Evolutionary conservation across 1,140 invertebrate species (phyloP).

Genomic region (Diorhabda carinulata): DNA sequence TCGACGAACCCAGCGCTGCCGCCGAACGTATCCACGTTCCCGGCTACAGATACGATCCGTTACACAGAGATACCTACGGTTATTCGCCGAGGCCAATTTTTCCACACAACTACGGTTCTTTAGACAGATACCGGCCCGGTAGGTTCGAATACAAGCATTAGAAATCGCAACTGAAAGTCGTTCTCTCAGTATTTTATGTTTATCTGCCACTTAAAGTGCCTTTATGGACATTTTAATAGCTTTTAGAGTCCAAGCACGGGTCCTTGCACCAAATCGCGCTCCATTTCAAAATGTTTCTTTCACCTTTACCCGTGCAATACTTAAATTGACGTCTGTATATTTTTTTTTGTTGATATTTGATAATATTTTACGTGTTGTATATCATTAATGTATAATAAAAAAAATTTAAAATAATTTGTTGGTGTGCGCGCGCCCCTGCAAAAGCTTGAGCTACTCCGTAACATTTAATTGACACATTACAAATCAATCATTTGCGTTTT

Average conservation of each 20-base stretch:
- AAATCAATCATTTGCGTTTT: not conserved
- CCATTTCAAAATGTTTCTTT: not conserved
- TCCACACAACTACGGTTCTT: conserved; percentile 74
- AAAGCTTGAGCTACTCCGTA: conserved; percentile 35
- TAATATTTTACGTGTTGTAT: conserved; percentile 26
- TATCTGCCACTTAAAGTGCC: conserved; percentile 15
- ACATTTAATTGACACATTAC: conserved; percentile 4
- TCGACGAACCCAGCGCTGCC: conserved; percentile 73
- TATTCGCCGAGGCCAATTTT: conserved; percentile 82
- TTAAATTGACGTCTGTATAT: not conserved
- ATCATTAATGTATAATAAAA: conserved; percentile 28
- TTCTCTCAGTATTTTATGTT: conserved; percentile 8
- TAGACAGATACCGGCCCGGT: conserved; percentile 79
- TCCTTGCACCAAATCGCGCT: conserved; percentile 12
- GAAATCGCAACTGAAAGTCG: conserved; percentile 17
- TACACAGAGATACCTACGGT: conserved; percentile 83
- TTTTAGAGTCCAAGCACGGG: conserved; percentile 15
- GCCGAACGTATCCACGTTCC: conserved; percentile 77
- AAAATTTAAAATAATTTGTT: conserved; percentile 15
- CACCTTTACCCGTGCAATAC: not conserved
- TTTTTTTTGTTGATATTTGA: conserved; percentile 29
- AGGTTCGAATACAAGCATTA: conserved; percentile 54
- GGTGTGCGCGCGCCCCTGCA: conserved; percentile 33
- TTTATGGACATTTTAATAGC: conserved; percentile 20
- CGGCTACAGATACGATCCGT: conserved; percentile 83